Evolutionary conservation across 2,113 vertebrate species (phyloP), one percentile per base, ranked within the genome.

Genomic region (Malurus elegans): DNA sequence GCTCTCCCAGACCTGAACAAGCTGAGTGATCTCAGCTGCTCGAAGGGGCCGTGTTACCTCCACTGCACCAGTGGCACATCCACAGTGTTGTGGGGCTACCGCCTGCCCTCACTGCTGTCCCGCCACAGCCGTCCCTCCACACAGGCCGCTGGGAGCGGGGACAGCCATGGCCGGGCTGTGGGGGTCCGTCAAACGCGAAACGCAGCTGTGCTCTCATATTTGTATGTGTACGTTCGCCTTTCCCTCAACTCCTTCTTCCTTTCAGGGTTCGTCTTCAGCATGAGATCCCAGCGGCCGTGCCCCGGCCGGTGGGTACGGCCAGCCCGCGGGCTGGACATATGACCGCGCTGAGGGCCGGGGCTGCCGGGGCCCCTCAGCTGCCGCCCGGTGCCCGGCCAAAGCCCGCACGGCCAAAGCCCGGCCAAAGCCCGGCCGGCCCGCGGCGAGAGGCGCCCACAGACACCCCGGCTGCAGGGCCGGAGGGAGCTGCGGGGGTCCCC

Each of bases 81-180:
- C 71, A 3, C n/a, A 3, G 8, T 0, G 4, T 0, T 6, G 3
- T 0, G 17, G 8, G 4, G 6, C 13, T 2, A 5, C 14, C 2
- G 11, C 6, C 29, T 14, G 51, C 6, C 40, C 67, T 36, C 51
- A 8, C 4, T 19, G 48, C 65, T 1, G 29, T 2, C 4, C 1
- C 1, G 10, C 32, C 10, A 5, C 3, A 18, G 34, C 58, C 2
- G 26, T 8, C 11, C 4, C 2, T 3, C 5, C 6, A 1, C 9
- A 17, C 32, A 3, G 71, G 8, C 58, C 42, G 2, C 25, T 1
- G 26, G 0, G 2, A 9, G 51, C 26, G 12, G 29, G 38, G n/a
- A 10, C 42, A 32, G 67, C 61, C 4, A 18, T 6, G 56, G 7
- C 40, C 14, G 19, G 60, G 6, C 48, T 6, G 17, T 1, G 16